phyloP scores from a whole-genome alignment of 2,113 vertebrate species.

The Columba janthina region DNA sequence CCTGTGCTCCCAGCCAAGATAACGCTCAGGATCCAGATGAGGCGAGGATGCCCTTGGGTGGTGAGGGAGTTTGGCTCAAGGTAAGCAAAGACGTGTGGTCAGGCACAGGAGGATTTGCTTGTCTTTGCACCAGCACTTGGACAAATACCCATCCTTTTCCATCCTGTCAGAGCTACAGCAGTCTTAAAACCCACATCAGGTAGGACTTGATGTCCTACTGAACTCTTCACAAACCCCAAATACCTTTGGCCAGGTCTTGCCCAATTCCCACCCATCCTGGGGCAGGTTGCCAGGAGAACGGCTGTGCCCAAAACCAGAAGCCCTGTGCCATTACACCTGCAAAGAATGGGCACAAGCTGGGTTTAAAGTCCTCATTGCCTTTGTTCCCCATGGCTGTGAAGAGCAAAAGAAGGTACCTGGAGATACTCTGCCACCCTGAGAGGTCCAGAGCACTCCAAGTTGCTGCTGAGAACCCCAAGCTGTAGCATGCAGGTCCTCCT shows the following conservation, averaged over 20 bases:
- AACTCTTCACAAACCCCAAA: background rate
- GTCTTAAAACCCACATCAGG: background rate
- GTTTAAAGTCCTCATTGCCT: background rate
- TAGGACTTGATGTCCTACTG: background rate
- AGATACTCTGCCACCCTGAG: background rate
- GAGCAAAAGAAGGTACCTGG: background rate
- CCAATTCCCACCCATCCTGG: background rate
- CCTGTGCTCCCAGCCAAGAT: constrained; percentile 75
- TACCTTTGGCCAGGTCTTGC: background rate
- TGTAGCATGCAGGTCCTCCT: background rate
- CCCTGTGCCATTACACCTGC: background rate
- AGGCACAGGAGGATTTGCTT: background rate
- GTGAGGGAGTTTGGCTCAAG: constrained; percentile 83
- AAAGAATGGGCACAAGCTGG: background rate
- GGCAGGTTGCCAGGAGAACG: background rate
- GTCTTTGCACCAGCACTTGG: background rate
- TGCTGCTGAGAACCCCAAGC: background rate
- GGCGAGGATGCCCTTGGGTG: constrained; percentile 39
- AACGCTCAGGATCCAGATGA: constrained; percentile 48
- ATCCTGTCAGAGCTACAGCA: background rate
- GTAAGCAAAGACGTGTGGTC: constrained; percentile 63
- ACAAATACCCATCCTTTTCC: background rate
- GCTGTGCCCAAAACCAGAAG: background rate
- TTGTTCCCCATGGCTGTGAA: background rate
- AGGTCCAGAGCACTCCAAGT: background rate